phyloP scores from a whole-genome alignment of 2,797 vertebrate genomes.

The Artibeus lituratus region DNA sequence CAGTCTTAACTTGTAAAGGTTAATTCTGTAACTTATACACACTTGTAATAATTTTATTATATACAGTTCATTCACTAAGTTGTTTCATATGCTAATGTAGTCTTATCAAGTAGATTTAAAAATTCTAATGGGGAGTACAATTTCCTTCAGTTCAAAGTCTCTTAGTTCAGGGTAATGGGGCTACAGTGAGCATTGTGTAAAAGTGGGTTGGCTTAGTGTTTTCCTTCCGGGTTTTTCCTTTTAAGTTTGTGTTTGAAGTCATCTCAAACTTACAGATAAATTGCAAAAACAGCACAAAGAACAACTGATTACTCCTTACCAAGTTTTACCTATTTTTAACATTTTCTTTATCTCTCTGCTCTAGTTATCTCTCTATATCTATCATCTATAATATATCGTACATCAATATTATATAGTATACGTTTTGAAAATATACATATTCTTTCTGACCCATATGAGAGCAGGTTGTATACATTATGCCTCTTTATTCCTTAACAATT shows the following conservation, averaged over 20 bases:
- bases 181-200: background rate
- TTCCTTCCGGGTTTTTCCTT: background rate
- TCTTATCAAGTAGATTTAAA: background rate
- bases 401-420: background rate
- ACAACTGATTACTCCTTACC: background rate
- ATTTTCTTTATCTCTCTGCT: background rate
- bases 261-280: constrained; percentile 2
- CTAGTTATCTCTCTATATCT: too few species aligned
- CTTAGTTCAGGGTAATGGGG: background rate
- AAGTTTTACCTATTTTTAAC: background rate
- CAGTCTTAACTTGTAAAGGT: background rate
- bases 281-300: background rate
- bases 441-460: background rate
- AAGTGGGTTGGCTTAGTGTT: background rate
- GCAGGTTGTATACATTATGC: background rate
- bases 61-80: background rate
- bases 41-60: background rate
- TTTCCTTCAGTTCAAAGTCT: background rate
- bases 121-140: background rate
- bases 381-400: background rate
- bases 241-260: background rate
- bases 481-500: background rate
- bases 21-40: background rate
- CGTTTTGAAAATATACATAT: background rate
- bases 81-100: background rate